phyloP scores from a whole-genome alignment of 2,113 vertebrate species.

The Oryzias curvinotus region DNA sequence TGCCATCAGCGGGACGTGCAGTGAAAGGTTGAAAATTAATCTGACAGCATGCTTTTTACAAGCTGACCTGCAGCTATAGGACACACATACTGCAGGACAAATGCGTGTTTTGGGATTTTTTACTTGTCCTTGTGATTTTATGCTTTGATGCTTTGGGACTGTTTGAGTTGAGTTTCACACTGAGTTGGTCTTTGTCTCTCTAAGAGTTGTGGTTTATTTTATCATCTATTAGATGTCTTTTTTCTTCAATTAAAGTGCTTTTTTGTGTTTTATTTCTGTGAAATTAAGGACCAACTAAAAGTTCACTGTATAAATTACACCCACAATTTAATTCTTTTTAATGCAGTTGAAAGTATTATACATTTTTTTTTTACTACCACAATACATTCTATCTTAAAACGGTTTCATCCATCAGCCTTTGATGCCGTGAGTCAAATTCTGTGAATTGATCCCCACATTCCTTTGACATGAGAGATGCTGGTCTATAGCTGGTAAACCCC shows the following conservation, averaged over 20 bases:
- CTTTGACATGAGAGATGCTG: background rate
- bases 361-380: no score
- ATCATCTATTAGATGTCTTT: conserved; percentile 17
- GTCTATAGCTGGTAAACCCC: conserved; percentile 3
- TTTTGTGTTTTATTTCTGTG: conserved; percentile 4
- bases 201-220: conserved; percentile 42
- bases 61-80: conserved; percentile 60
- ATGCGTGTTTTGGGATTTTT: conserved; percentile 56
- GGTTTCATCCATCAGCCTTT: background rate
- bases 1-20: conserved; percentile 63
- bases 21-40: conserved; percentile 70
- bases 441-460: background rate
- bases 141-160: conserved; percentile 56
- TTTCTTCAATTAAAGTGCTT: conserved; percentile 3
- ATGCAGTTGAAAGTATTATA: no score
- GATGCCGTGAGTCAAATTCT: background rate
- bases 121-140: conserved; percentile 42
- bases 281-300: background rate
- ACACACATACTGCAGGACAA: conserved; percentile 52
- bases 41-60: conserved; percentile 68
- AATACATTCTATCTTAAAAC: no score
- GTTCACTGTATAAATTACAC: background rate
- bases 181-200: conserved; percentile 34
- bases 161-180: conserved; percentile 50
- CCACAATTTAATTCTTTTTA: no score